Evolutionary conservation across 2,797 vertebrate species (phyloP).

Genomic region (Picus viridis): DNA sequence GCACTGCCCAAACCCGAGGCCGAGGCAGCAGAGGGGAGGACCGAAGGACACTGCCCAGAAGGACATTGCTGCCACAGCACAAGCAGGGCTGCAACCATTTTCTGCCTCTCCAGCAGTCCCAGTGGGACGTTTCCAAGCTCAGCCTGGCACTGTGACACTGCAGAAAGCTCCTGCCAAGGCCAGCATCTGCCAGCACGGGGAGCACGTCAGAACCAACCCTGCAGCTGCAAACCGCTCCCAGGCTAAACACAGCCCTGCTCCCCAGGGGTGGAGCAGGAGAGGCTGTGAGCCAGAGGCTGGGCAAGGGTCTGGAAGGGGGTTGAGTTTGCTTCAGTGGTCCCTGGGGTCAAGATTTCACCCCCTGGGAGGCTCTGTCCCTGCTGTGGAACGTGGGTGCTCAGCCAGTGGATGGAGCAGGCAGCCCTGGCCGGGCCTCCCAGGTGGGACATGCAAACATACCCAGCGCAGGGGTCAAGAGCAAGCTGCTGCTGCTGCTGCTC

Average conservation of each 20-base stretch:
- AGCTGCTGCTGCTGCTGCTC: neutral
- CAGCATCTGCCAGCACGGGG: neutral
- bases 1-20: neutral
- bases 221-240: neutral
- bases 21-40: accelerated
- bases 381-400: accelerated
- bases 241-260: accelerated
- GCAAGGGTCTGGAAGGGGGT: neutral
- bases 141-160: neutral
- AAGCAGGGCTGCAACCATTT: accelerated
- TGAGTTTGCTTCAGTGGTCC: too few species aligned
- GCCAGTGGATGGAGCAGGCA: accelerated
- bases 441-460: accelerated
- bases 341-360: neutral
- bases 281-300: accelerated
- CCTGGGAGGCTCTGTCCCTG: neutral
- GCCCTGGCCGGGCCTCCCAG: accelerated
- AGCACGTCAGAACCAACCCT: neutral
- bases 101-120: neutral
- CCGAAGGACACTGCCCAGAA: neutral
- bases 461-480: accelerated
- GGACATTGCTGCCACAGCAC: neutral
- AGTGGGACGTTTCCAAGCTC: neutral
- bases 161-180: neutral
- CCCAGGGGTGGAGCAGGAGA: accelerated